phyloP scores from a whole-genome alignment of 2,113 vertebrate genomes.

The Dromaius novaehollandiae region DNA sequence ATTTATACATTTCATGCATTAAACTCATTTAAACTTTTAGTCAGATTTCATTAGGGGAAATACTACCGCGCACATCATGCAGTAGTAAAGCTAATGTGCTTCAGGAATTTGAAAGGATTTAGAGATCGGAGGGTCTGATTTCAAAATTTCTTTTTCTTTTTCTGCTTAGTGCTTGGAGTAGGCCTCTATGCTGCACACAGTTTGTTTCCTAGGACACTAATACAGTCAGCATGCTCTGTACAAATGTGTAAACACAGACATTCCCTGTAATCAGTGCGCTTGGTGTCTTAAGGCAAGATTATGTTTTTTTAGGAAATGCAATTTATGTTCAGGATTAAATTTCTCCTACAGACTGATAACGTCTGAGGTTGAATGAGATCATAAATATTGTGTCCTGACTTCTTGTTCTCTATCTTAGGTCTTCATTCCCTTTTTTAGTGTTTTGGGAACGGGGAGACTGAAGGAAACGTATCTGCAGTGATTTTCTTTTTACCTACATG shows the following conservation, averaged over 20 bases:
- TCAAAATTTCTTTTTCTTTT: slow-evolving; percentile 79
- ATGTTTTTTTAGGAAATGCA: slow-evolving; percentile 87
- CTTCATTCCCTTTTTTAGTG: slow-evolving; percentile 37
- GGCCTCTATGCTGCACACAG: slow-evolving; percentile 59
- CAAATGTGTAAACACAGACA: slow-evolving; percentile 87
- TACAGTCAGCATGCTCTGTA: slow-evolving; percentile 82
- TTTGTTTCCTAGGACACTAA: slow-evolving; percentile 84
- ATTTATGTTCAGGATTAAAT: slow-evolving; percentile 84
- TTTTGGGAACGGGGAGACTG: background rate
- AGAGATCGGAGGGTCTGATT: slow-evolving; percentile 84
- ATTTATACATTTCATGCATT: slow-evolving; percentile 87
- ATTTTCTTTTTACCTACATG: background rate
- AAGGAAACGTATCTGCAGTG: background rate
- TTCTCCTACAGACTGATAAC: slow-evolving; percentile 80
- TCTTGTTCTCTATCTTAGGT: slow-evolving; percentile 58
- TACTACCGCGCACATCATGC: slow-evolving; percentile 81
- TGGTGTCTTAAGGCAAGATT: slow-evolving; percentile 86
- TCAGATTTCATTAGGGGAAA: slow-evolving; percentile 86
- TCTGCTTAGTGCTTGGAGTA: slow-evolving; percentile 69
- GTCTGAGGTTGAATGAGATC: slow-evolving; percentile 77
- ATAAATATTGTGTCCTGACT: slow-evolving; percentile 73
- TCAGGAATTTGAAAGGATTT: slow-evolving; percentile 86
- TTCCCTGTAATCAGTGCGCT: slow-evolving; percentile 83
- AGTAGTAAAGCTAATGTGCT: slow-evolving; percentile 84
- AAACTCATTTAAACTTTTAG: slow-evolving; percentile 86